Evolutionary conservation across 2,797 vertebrate species (phyloP), one percentile per base, ranked within the genome.

Genomic region (Gallirallus australis): DNA sequence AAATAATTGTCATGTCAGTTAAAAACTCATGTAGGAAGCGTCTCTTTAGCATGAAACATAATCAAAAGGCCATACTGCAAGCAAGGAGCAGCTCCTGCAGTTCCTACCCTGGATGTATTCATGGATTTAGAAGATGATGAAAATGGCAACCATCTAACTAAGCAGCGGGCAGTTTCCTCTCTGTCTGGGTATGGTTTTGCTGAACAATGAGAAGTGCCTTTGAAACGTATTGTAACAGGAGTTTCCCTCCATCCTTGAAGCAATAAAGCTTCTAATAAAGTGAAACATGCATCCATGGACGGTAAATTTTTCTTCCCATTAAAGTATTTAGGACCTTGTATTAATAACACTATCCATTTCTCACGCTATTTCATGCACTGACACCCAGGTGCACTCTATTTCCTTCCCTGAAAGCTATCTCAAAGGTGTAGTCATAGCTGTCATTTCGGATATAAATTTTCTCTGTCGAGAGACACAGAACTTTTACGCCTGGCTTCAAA

Each of bases 321-420:
- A 90, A 94, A 82, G 91, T 80, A 80, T 94, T 97, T 95, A 96
- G 90, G 77, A 35, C 59, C 85, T 90, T 89, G 82, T 90, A 70
- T 93, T 96, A 91, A 90, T 96, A 89, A 93, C 45, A 42, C 87
- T 86, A 57, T 64, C 70, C 56, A 64, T 96, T 94, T 82, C 70
- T 94, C 80, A 50, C 4, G 28, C 89, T 94, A 61, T 94, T 94
- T 93, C 91, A 94, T 70, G 95, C 91, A 45, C 63, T 94, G 95
- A 81, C 93, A 95, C 95, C 63, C 85, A 94, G 88, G 85, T 90
- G 91, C 96, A 89, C 93, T 95, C 85, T 95, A 48, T 96, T 96
- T 93, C 94, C 70, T 94, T 94, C 70, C 30, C 54, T 96, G 91
- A 94, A 90, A 96, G 82, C 82, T 72, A 65, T 91, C 95, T 94